Base-by-base conservation (phyloP, 1,140 invertebrate species). In the Drosophila paulistorum region DNA sequence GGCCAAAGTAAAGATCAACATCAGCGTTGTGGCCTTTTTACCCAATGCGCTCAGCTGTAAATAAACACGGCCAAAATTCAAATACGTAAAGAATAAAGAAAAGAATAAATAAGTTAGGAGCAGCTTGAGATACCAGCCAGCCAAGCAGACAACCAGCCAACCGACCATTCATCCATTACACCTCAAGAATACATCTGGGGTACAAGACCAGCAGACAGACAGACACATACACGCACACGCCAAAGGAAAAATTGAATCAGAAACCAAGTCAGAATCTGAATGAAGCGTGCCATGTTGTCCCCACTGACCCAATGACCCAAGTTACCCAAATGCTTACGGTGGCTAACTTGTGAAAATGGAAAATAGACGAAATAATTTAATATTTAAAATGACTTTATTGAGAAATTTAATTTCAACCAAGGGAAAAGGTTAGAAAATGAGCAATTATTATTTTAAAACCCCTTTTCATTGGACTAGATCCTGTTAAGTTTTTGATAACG, bases 81-180 rank as follows among this genome's bases (percentile, higher is more conserved):
- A 89, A 89, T 89, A 89, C 78, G 80, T 64, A 81, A 70, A 80
- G 80, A 87, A 87, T 87, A 82, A 51, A 87, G 83, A 82, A 71
- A 71, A 72, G 70, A 82, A 86, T 87, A 86, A 86, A 86, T 87
- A 86, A 86, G 76, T 86, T 71, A 76, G 68, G 72, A 62, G 17
- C 41, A 62, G 17, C 41, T 23, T 59, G 60, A 61, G 42, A 68
- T 37, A 66, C 23, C 70, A 62, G 64, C 61, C 59, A 37, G 30
- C 54, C 39, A 62, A 7, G 2, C 30, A 30, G 30, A 30, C 14
- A 59, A 42, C 41, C 63, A 55, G 35, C 26, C 45, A 74, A 68
- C 63, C 71, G 74, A 64, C 68, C 83, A 72, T 68, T 60, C 74
- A 75, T 68, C 67, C 48, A 68, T 69, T 68, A 65, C 71, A 73